Evolutionary conservation across 2,888 invertebrate species (phyloP).

Genomic region (Schizaphis graminum): DNA sequence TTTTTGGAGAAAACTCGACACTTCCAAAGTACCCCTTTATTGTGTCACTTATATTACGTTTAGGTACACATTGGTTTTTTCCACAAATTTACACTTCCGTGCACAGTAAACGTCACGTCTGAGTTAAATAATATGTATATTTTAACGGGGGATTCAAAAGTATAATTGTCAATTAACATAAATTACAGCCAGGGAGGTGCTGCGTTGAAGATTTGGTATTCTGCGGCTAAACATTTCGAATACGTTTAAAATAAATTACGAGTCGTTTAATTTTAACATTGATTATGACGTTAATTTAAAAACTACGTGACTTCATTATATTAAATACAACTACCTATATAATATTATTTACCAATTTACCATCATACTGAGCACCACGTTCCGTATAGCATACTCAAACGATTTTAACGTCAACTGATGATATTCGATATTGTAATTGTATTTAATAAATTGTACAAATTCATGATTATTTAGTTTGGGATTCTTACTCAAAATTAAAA

Average conservation of each 20-base stretch:
- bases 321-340: neutral
- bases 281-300: constrained; percentile 3
- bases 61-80: neutral
- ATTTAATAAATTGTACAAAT: neutral
- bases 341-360: neutral
- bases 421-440: neutral
- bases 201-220: neutral
- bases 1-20: neutral
- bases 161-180: constrained; percentile 10
- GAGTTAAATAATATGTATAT: neutral
- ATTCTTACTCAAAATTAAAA: neutral
- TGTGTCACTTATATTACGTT: neutral
- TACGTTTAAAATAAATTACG: constrained; percentile 1
- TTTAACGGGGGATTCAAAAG: constrained; percentile 7
- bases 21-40: neutral
- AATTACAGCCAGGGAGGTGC: neutral
- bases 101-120: neutral
- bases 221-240: neutral
- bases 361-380: neutral
- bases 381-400: neutral
- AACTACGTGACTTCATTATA: constrained; percentile 5
- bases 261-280: constrained; percentile 5
- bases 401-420: neutral
- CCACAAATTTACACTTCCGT: neutral
- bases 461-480: neutral